Evolutionary conservation across 2,113 vertebrate species (phyloP).

Genomic region (Thamnophis sirtalis): DNA sequence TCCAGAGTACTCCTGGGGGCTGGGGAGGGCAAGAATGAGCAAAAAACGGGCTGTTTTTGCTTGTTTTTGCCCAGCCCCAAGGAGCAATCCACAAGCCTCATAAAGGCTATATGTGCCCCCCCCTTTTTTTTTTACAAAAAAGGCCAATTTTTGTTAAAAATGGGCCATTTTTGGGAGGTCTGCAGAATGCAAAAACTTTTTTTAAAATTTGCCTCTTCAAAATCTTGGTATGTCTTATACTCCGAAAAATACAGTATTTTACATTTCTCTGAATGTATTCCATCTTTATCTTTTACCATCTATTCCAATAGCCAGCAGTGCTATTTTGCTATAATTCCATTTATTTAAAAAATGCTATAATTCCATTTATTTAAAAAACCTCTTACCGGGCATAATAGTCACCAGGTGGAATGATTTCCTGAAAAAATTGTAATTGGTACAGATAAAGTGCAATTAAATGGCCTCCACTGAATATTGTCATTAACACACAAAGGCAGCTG

Average conservation of each 20-base stretch:
- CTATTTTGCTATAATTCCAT: neutral
- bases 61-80: no score
- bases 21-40: no score
- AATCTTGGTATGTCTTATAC: no score
- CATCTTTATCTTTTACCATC: neutral
- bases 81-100: no score
- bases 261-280: neutral
- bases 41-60: no score
- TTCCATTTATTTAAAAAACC: neutral
- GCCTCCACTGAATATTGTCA: conserved; percentile 95
- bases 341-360: neutral
- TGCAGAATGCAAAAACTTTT: no score
- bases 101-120: no score
- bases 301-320: neutral
- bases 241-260: neutral
- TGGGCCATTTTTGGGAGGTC: no score
- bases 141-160: no score
- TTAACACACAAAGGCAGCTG: conserved; percentile 96
- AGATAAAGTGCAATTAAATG: conserved; percentile 93
- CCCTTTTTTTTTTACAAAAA: no score
- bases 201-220: no score
- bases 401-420: conserved; percentile 80
- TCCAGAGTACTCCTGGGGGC: no score
- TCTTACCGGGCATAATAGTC: conserved; percentile 89
- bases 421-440: conserved; percentile 97